These are phyloP conservation scores for Pollenia griseotomentosa DNA, from an alignment of 2,888 invertebrate genomes.

Conservation along the genomic window DNA sequence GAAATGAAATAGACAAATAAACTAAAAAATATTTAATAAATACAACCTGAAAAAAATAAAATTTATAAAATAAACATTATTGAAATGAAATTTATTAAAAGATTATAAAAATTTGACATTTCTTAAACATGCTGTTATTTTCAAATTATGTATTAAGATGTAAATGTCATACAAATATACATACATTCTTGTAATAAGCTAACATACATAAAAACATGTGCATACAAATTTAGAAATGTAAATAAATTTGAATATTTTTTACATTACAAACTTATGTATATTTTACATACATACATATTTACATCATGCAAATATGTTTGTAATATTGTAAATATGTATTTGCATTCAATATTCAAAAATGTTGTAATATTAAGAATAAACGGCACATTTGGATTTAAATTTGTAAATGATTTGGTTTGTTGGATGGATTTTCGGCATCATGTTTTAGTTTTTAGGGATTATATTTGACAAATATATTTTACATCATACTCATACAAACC, in stretches of 20 bases:
- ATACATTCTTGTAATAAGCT: not conserved
- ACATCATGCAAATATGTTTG: not conserved
- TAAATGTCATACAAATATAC: constrained; percentile 52
- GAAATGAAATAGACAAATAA: not conserved
- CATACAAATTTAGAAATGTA: not conserved
- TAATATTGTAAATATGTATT: not conserved
- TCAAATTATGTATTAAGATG: constrained; percentile 59
- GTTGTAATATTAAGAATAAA: constrained; percentile 26
- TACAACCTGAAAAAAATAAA: not conserved
- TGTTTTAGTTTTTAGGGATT: constrained; percentile 35
- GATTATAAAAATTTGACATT: constrained; percentile 66
- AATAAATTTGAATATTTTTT: constrained; percentile 1
- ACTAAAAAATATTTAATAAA: constrained; percentile 2
- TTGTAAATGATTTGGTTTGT: constrained; percentile 21
- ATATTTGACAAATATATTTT: constrained; percentile 20
- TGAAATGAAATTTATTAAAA: constrained; percentile 60
- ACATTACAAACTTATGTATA: not conserved
- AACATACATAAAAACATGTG: not conserved
- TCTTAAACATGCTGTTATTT: constrained; percentile 57
- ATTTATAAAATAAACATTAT: constrained; percentile 37
- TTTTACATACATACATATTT: not conserved
- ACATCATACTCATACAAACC: constrained; percentile 5
- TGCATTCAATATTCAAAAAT: constrained; percentile 40
- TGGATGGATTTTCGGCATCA: constrained; percentile 32
- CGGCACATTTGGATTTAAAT: constrained; percentile 19